phyloP scores from a whole-genome alignment of 2,888 invertebrate species.

The Stegophylla sp. region DNA sequence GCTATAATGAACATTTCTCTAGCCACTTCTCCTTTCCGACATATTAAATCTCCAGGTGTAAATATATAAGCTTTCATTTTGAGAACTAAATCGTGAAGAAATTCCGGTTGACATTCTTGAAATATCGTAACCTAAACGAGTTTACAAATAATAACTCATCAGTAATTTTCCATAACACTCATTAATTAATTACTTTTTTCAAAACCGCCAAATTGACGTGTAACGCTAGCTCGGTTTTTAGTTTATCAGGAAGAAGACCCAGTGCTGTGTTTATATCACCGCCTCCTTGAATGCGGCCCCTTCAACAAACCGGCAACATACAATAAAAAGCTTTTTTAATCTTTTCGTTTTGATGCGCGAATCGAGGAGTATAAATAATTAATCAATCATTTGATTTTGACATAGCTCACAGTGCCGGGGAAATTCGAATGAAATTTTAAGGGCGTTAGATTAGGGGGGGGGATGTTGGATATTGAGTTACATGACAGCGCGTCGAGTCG shows the following conservation, averaged over 20 bases:
- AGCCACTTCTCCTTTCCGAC: conserved; percentile 92
- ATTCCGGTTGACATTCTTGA: conserved; percentile 97
- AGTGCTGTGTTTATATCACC: conserved; percentile 95
- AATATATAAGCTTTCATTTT: conserved; percentile 99
- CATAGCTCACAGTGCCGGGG: neutral
- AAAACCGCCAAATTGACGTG: conserved; percentile 94
- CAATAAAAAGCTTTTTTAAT: conserved; percentile 39
- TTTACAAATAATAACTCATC: neutral
- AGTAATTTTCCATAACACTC: neutral
- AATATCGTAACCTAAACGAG: conserved; percentile 84
- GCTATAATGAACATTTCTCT: conserved; percentile 99
- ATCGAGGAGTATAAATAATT: conserved; percentile 13
- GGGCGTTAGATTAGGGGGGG: neutral
- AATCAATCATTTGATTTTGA: conserved; percentile 41
- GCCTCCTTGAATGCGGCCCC: conserved; percentile 93
- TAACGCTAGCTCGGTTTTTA: conserved; percentile 94
- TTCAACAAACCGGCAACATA: conserved; percentile 63
- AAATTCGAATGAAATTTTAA: conserved; percentile 2
- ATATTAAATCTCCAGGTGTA: conserved; percentile 95
- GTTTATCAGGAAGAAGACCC: conserved; percentile 90
- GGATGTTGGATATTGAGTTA: conserved; percentile 37
- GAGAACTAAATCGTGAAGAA: conserved; percentile 92
- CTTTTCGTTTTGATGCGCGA: neutral
- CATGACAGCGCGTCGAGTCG: conserved; percentile 13
- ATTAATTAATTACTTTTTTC: conserved; percentile 77